These are phyloP conservation scores for Labeo rohita DNA, from an alignment of 2,113 vertebrate species.

Conservation along the genomic window DNA sequence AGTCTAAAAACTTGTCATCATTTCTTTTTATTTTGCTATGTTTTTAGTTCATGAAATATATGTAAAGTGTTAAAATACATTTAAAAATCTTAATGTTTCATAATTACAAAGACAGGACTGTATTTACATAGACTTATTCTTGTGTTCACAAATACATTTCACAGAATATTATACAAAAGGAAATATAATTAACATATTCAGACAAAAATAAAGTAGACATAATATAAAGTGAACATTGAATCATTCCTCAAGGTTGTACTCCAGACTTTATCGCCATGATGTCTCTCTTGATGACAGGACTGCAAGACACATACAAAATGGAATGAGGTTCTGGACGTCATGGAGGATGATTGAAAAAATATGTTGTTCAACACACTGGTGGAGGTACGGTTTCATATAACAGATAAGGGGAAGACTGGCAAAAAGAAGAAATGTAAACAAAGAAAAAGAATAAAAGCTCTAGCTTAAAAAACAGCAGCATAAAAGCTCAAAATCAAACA, in stretches of 20 bases:
- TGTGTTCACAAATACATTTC: constrained; percentile 37
- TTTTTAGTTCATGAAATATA: constrained; percentile 43
- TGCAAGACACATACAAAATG: constrained; percentile 71
- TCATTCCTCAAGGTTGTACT: constrained; percentile 65
- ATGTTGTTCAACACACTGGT: neutral
- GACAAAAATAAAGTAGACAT: constrained; percentile 14
- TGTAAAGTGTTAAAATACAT: constrained; percentile 46
- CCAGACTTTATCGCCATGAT: constrained; percentile 70
- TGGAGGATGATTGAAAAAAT: neutral
- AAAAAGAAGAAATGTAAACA: neutral
- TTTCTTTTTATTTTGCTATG: constrained; percentile 16
- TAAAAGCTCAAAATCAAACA: neutral
- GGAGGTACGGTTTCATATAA: neutral
- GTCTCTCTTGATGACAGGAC: constrained; percentile 71
- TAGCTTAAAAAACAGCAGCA: neutral
- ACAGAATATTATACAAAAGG: constrained; percentile 30
- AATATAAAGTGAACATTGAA: constrained; percentile 55
- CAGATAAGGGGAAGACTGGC: neutral
- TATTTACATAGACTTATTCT: constrained; percentile 48
- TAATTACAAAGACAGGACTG: constrained; percentile 51
- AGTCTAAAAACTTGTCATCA: neutral
- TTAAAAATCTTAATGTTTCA: constrained; percentile 42
- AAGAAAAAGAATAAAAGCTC: neutral
- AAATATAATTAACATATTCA: constrained; percentile 14
- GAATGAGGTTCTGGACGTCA: constrained; percentile 38